Evolutionary conservation across 1,140 invertebrate genomes (phyloP).

Genomic region (Eueides isabella): DNA sequence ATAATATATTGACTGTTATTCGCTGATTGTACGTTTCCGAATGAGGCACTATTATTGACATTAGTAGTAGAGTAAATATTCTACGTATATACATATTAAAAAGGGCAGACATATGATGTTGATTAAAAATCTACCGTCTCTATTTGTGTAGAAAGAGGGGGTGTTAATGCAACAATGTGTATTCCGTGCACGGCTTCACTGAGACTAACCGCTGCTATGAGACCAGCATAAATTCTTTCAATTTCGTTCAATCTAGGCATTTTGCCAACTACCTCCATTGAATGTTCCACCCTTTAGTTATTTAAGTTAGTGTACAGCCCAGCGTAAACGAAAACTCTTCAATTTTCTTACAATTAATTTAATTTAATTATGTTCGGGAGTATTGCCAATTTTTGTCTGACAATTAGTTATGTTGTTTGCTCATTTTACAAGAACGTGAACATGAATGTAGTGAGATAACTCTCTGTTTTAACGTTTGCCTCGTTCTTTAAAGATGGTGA

Average conservation of each 20-base stretch:
- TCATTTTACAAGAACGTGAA: neutral
- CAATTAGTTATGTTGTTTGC: neutral
- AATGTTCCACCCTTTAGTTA: neutral
- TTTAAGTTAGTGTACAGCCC: neutral
- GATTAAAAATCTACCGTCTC: neutral
- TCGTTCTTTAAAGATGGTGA: neutral
- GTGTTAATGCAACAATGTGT: neutral
- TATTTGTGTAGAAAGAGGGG: neutral
- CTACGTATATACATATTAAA: neutral
- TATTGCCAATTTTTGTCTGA: neutral
- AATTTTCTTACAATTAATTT: neutral
- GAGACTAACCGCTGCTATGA: constrained; percentile 7
- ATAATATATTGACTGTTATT: no score
- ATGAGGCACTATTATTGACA: no score
- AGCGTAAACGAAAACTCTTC: neutral
- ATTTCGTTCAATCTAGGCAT: constrained; percentile 14
- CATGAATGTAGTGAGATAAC: neutral
- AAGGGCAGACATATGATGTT: neutral
- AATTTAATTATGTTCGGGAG: neutral
- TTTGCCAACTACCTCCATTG: constrained; percentile 5
- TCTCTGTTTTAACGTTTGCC: neutral
- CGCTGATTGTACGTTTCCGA: no score
- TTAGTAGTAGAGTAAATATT: neutral
- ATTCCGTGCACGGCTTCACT: neutral
- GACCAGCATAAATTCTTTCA: constrained; percentile 7